Base-by-base conservation (phyloP, 2,888 invertebrate species). In the Hyalella azteca region DNA sequence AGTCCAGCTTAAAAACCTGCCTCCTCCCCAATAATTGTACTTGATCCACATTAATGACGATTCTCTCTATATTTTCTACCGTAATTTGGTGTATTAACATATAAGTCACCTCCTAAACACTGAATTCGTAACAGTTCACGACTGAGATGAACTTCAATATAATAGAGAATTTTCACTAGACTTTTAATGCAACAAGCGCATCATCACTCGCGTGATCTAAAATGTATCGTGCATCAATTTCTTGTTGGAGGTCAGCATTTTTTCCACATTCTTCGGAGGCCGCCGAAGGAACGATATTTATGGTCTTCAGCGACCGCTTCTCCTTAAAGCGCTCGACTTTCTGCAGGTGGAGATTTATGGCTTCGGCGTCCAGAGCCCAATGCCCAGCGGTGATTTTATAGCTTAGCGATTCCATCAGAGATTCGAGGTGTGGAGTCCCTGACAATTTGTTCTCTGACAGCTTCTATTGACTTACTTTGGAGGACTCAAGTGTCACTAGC, bases 321-420 rank as follows among this genome's bases (percentile, higher is more conserved):
- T 29, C 22, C 54, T 54, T 22, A 54, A n/a, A 29, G 29, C 54
- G 54, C 54, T 26, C 22, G 54, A 26, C 54, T 54, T 29, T 7
- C 54, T 26, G 7, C 54, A 29, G 29, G 22, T 54, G 54, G 9
- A 54, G 54, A 54, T 54, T 54, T 54, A 54, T 54, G 54, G 54
- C 54, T 22, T 9, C 54, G 26, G 1, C 26, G 26, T 29, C 26
- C 54, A 54, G 54, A 2, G 54, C 1, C 54, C 26, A n/a, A n/a
- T 22, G 26, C 3, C 26, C 54, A 5, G 7, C 9, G 9, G 26
- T 54, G 54, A 54, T 54, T 54, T 54, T 54, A n/a, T n/a, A 22
- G 54, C 22, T 54, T 54, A 54, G 54, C 54, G 54, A 54, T 54
- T 29, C 54, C 54, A 54, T 54, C 54, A 29, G 22, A 26, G 54